These are phyloP conservation scores for Brienomyrus brachyistius DNA, from an alignment of 2,113 vertebrate species.

Conservation along the genomic window DNA sequence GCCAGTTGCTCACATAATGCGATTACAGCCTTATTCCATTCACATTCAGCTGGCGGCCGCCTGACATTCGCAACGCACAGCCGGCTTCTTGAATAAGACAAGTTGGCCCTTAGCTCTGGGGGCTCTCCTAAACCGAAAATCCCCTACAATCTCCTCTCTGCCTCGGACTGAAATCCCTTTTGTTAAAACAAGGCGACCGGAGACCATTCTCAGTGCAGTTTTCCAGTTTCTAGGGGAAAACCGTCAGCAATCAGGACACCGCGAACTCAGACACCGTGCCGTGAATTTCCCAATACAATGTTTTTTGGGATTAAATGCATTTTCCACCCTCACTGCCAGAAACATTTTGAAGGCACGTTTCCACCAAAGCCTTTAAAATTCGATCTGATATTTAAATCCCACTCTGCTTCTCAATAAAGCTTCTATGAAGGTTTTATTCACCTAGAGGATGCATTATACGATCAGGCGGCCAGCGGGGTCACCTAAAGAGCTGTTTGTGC, in stretches of 20 bases:
- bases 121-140: neutral
- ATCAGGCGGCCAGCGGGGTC: neutral
- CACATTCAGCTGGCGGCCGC: neutral
- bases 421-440: neutral
- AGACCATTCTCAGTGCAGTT: neutral
- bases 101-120: neutral
- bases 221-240: neutral
- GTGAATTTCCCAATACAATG: neutral
- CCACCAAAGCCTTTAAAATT: neutral
- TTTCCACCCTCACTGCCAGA: neutral
- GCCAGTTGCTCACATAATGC: neutral
- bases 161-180: neutral
- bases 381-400: neutral
- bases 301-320: neutral
- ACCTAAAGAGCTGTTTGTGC: constrained; percentile 28
- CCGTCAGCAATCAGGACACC: neutral
- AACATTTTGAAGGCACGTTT: neutral
- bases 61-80: neutral
- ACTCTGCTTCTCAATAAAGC: neutral
- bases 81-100: neutral
- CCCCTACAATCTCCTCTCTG: neutral
- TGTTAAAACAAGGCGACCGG: neutral
- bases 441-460: constrained; percentile 2
- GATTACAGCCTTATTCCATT: neutral
- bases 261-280: neutral